Evolutionary conservation across 2,888 invertebrate genomes (phyloP).

Genomic region (Lasiommata megera): DNA sequence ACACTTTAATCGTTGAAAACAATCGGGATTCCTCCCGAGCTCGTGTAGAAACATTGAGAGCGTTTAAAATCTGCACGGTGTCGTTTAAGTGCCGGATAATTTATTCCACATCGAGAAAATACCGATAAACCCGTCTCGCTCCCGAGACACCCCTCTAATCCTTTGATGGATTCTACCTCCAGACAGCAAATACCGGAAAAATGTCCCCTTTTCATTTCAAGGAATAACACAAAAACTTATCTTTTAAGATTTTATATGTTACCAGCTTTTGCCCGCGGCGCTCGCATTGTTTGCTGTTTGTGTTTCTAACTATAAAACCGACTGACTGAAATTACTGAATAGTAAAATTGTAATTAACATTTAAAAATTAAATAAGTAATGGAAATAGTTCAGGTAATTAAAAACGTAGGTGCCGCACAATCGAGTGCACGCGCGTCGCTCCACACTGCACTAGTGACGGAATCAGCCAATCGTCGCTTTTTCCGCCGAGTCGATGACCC

Average conservation of each 20-base stretch:
- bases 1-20: constrained; percentile 29
- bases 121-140: constrained; percentile 63
- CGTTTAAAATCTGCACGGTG: constrained; percentile 52
- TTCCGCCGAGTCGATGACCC: constrained; percentile 63
- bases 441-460: constrained; percentile 7
- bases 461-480: constrained; percentile 26
- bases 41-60: constrained; percentile 34
- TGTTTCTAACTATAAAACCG: too few species aligned
- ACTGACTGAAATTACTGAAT: not conserved
- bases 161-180: constrained; percentile 73
- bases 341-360: constrained; percentile 1
- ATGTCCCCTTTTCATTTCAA: constrained; percentile 52
- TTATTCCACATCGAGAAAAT: constrained; percentile 71
- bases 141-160: constrained; percentile 68
- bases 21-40: constrained; percentile 30
- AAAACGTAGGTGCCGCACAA: constrained; percentile 1
- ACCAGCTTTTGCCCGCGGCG: not conserved
- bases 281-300: too few species aligned
- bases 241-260: constrained; percentile 12
- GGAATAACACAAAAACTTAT: constrained; percentile 54
- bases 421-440: not conserved
- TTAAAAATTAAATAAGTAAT: constrained; percentile 2
- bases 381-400: constrained; percentile 9
- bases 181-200: constrained; percentile 60
- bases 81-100: constrained; percentile 70